phyloP scores from a whole-genome alignment of 2,888 invertebrate genomes.

The Colletes collaris region DNA sequence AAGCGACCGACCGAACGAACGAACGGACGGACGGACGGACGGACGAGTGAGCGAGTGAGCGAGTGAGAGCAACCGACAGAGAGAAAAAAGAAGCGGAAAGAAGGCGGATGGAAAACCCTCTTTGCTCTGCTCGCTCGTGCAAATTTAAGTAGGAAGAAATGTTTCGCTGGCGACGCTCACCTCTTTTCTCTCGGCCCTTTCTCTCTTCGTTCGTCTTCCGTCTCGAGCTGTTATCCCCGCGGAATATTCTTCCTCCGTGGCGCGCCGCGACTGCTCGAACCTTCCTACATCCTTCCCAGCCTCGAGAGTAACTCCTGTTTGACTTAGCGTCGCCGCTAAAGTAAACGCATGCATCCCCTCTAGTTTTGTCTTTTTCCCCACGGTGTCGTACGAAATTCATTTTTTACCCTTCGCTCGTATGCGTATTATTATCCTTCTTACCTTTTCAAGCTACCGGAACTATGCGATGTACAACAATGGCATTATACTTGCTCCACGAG shows the following conservation, averaged over 20 bases:
- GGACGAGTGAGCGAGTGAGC: not conserved
- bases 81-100: constrained; percentile 5
- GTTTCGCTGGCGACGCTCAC: constrained; percentile 49
- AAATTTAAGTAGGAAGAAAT: constrained; percentile 68
- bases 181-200: constrained; percentile 14
- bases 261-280: not conserved
- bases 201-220: constrained; percentile 26
- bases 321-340: constrained; percentile 37
- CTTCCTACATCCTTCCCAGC: constrained; percentile 33
- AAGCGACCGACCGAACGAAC: no score
- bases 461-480: no score
- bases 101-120: constrained; percentile 32
- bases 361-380: not conserved
- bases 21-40: no score
- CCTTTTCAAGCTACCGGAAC: no score
- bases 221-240: constrained; percentile 37
- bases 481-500: no score
- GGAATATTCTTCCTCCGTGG: constrained; percentile 37
- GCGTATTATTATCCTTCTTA: not conserved
- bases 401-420: constrained; percentile 19
- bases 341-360: constrained; percentile 37
- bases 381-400: constrained; percentile 40
- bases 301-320: constrained; percentile 43
- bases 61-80: not conserved
- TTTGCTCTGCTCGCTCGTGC: constrained; percentile 62